phyloP scores from a whole-genome alignment of 2,797 vertebrate species.

The Cossypha niveicapilla region DNA sequence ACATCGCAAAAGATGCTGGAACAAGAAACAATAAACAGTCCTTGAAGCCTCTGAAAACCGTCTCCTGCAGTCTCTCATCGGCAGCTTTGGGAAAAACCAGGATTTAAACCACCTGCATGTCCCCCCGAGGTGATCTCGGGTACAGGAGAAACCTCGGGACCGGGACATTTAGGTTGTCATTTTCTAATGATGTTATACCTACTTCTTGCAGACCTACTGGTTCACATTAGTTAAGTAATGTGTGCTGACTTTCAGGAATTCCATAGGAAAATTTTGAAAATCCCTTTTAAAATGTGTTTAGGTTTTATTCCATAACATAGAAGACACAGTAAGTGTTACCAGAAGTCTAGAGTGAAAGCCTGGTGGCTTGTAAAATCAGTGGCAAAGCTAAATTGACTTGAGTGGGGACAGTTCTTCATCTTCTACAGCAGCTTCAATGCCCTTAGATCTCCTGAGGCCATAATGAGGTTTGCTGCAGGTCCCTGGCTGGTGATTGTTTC shows the following conservation, averaged over 20 bases:
- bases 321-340: not conserved
- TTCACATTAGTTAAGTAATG: not conserved
- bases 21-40: no score
- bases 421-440: not conserved
- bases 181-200: not conserved
- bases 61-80: no score
- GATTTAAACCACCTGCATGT: no score
- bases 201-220: not conserved
- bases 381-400: not conserved
- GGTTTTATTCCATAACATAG: not conserved
- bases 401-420: not conserved
- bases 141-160: no score
- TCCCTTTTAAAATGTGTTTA: not conserved
- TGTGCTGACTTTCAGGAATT: not conserved
- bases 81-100: no score
- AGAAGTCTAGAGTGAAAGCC: not conserved
- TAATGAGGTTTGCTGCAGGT: slow-evolving; percentile 30
- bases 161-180: not conserved
- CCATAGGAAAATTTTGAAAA: not conserved
- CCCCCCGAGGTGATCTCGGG: no score
- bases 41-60: no score
- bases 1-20: no score
- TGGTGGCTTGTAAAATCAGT: not conserved
- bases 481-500: slow-evolving; percentile 9
- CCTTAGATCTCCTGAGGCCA: not conserved